Conservation (phyloP, 2,113 vertebrate species). For the Pachyramphus minor region DNA sequence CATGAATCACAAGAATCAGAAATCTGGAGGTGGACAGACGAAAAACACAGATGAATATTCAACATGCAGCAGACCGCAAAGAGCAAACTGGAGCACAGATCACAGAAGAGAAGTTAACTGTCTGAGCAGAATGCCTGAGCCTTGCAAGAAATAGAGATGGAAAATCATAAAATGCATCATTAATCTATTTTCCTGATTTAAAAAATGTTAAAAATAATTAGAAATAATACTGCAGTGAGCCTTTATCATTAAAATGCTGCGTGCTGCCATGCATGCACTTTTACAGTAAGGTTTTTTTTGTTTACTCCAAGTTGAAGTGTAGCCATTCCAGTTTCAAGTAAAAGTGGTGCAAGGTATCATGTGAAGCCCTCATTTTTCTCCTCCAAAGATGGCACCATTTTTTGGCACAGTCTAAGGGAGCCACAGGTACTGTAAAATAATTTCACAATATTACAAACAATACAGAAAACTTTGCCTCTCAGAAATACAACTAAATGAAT, state of each 20-base stretch:
- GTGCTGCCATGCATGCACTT: neutral
- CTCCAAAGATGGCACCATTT: neutral
- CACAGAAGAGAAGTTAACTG: neutral
- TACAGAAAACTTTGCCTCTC: neutral
- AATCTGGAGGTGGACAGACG: neutral
- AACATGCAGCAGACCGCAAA: neutral
- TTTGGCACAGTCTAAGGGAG: neutral
- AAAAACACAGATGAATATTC: neutral
- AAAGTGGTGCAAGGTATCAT: neutral
- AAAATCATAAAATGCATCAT: neutral
- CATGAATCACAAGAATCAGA: neutral
- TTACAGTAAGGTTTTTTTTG: neutral
- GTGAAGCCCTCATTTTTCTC: neutral
- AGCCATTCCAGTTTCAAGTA: neutral
- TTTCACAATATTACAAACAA: neutral
- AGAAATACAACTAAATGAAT: neutral
- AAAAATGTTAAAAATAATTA: neutral
- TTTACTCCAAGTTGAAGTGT: neutral
- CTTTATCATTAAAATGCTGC: neutral
- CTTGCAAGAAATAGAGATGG: neutral
- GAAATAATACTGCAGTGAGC: neutral
- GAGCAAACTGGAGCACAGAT: neutral
- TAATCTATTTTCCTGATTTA: neutral
- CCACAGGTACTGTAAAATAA: neutral
- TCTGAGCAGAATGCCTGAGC: neutral